Conservation (phyloP, 2,797 vertebrate genomes). For the Austrolebias charrua region DNA sequence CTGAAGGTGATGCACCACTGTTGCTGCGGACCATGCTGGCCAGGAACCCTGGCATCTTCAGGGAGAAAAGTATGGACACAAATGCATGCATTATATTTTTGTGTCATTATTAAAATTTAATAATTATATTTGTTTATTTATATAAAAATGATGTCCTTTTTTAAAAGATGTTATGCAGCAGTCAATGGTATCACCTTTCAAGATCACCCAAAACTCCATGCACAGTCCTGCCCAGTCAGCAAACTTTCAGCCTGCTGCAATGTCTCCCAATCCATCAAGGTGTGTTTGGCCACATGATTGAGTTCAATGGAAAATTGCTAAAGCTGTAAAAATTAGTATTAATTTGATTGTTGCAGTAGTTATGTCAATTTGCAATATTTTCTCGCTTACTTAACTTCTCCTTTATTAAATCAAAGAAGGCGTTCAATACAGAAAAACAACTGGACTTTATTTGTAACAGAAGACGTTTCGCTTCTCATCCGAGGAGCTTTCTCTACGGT, state of each 20-base stretch:
- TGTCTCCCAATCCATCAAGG: slow-evolving; percentile 97
- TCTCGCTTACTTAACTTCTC: slow-evolving; percentile 1
- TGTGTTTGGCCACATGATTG: slow-evolving; percentile 50
- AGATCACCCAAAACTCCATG: slow-evolving; percentile 97
- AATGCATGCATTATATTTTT: slow-evolving; percentile 29
- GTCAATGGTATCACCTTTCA: slow-evolving; percentile 91
- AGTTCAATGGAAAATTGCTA: background rate
- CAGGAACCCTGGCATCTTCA: slow-evolving; percentile 98
- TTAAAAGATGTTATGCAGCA: slow-evolving; percentile 88
- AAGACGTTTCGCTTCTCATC: no score
- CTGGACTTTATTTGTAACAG: no score
- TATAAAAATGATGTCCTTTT: background rate
- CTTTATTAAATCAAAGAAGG: no score
- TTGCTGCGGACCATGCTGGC: slow-evolving; percentile 95
- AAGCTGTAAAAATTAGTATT: background rate
- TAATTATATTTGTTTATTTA: background rate
- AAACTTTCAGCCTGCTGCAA: slow-evolving; percentile 94
- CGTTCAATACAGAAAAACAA: no score
- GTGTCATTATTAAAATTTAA: no score
- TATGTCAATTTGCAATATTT: background rate
- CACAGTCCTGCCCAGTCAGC: slow-evolving; percentile 92
- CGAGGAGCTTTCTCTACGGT: no score
- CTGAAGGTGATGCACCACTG: slow-evolving; percentile 94
- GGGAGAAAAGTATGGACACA: slow-evolving; percentile 91
- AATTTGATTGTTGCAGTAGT: background rate